Evolutionary conservation across 2,888 invertebrate species (phyloP), one percentile per base, ranked within the genome.

Genomic region (Geotrupes spiniger): DNA sequence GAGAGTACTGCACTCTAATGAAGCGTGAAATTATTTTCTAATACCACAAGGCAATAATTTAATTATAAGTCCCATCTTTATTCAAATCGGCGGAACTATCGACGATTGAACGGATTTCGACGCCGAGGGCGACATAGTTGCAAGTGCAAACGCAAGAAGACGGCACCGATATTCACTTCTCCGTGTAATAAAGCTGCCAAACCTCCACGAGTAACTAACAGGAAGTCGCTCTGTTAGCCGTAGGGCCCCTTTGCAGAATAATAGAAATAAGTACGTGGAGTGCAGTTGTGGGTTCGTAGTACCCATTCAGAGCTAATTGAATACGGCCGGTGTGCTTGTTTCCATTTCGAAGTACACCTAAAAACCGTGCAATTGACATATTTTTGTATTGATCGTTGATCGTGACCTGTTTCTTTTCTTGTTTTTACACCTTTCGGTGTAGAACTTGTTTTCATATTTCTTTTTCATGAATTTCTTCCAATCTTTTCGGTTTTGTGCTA

Each of bases 181-280:
- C 29, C 28, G 16, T 27, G 10, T 27, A 37, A 44, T 37, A 44
- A 43, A 43, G 25, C 43, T 43, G 43, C 44, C 44, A 44, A 44
- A 44, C 37, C 44, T n/a, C 26, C 28, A 36, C 16, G 21, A 21
- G 21, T 26, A 37, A 44, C 37, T 37, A 44, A 37, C 36, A 44
- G 44, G 44, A 44, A 44, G 44, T 44, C 36, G 27, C 11, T 14
- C 33, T 26, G 25, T 42, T 12, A 21, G 36, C 42, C 42, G 12
- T 6, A n/a, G 25, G 42, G 16, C 12, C 6, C 12, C n/a, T 8
- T 10, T 39, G 12, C 11, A 17, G 21, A 17, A 39, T 42, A 33
- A 42, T 42, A 14, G 33, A 33, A 42, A 40, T 40, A 26, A 33
- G 33, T 11, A 33, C 14, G 8, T 12, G 25, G 17, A 10, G 10